Percentiles rank a stretch among this genome's conserved stretches.
Evolutionary conservation across 1,140 invertebrate species (phyloP).

Genomic region (Dinothrombium tinctorium): DNA sequence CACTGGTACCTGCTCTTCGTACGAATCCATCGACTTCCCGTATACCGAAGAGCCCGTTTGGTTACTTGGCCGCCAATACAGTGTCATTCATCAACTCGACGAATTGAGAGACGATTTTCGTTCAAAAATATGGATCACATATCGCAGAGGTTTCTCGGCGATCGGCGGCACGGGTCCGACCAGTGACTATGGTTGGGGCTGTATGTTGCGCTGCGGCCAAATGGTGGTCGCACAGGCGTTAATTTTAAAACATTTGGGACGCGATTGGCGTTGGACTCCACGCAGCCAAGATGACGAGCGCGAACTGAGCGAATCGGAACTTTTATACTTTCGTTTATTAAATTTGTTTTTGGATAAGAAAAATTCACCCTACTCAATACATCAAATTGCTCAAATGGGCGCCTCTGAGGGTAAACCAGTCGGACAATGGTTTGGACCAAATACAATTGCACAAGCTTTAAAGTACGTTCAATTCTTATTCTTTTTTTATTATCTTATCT

Average conservation of each 20-base stretch:
- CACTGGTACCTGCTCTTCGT: no score
- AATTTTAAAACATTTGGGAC: constrained; percentile 45
- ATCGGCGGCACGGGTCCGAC: constrained; percentile 46
- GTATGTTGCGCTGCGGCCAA: constrained; percentile 67
- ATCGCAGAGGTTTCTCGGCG: constrained; percentile 66
- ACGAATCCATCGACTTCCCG: no score
- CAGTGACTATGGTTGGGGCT: constrained; percentile 65
- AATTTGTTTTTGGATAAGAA: constrained; percentile 72
- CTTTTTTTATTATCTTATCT: not conserved
- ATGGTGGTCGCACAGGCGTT: constrained; percentile 59
- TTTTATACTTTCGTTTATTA: constrained; percentile 61
- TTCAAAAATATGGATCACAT: constrained; percentile 79
- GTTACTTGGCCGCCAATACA: constrained; percentile 66
- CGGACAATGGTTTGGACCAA: constrained; percentile 97
- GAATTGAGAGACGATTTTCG: constrained; percentile 53
- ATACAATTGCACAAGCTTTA: constrained; percentile 88
- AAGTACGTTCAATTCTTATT: constrained; percentile 28
- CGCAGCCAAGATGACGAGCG: no score
- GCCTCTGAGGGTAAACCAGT: constrained; percentile 79
- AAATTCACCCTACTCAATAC: constrained; percentile 73
- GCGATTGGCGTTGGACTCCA: constrained; percentile 37
- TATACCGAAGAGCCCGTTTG: no score
- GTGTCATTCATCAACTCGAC: constrained; percentile 53
- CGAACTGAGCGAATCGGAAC: constrained; percentile 20
- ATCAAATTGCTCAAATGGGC: constrained; percentile 88